Conservation (phyloP, 2,888 invertebrate species). For the Graphium colonna region DNA sequence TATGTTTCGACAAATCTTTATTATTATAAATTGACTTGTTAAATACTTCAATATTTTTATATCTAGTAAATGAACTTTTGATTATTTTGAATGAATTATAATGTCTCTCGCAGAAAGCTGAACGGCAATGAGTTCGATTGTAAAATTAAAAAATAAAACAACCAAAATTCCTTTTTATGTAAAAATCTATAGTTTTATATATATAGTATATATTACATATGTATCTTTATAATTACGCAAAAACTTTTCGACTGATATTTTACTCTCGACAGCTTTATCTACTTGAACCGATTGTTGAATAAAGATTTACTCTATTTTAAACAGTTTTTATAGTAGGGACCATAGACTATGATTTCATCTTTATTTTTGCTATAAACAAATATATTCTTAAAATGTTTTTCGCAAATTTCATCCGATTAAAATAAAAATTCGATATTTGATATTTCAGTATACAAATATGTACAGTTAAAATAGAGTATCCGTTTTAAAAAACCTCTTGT, state of each 20-base stretch:
- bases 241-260: conserved; percentile 47
- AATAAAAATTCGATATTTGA: conserved; percentile 17
- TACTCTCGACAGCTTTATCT: conserved; percentile 40
- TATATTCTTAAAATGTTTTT: conserved; percentile 25
- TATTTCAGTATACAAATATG: conserved; percentile 10
- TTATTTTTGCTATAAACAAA: conserved; percentile 41
- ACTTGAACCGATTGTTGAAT: conserved; percentile 43
- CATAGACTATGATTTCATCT: conserved; percentile 59
- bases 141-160: not conserved
- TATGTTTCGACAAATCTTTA: not conserved
- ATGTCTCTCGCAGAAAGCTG: no score
- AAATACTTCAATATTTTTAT: not conserved
- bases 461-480: not conserved
- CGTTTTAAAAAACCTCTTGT: not conserved
- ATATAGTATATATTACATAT: conserved; percentile 26
- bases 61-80: not conserved
- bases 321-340: conserved; percentile 67
- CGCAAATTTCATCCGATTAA: not conserved
- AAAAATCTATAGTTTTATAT: not conserved
- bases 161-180: conserved; percentile 30
- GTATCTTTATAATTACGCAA: conserved; percentile 36
- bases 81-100: not conserved
- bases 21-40: not conserved
- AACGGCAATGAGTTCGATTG: conserved; percentile 3
- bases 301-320: conserved; percentile 49